These are phyloP conservation scores for Grammomys dolichurus DNA, from an alignment of 2,113 vertebrate genomes.

Conservation along the genomic window DNA sequence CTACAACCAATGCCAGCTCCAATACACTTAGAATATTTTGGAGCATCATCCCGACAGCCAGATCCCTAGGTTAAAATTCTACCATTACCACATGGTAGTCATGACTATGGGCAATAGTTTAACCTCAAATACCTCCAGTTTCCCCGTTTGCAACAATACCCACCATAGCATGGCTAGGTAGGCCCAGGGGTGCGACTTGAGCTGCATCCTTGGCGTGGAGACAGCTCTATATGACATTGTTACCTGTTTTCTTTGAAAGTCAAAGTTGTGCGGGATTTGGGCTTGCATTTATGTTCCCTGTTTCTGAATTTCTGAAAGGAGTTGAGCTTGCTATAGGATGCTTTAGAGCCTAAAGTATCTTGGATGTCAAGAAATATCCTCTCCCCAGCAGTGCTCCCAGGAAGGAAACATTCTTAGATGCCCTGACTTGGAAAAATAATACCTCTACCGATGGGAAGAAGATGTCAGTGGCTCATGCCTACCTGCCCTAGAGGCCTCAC, in stretches of 20 bases:
- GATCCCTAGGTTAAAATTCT: constrained; percentile 57
- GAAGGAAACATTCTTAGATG: neutral
- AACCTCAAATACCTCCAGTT: constrained; percentile 8
- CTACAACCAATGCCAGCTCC: neutral
- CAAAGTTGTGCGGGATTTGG: neutral
- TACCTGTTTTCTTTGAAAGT: neutral
- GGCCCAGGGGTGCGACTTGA: neutral
- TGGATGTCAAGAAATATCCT: neutral
- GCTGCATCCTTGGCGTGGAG: neutral
- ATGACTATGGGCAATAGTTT: neutral
- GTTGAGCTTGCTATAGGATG: neutral
- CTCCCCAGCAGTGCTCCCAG: neutral
- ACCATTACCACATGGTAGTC: constrained; percentile 48
- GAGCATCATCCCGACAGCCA: neutral
- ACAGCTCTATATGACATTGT: too few relatives aligned
- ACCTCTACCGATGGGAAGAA: neutral
- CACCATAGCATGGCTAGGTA: neutral
- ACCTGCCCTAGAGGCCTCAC: neutral
- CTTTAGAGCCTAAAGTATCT: neutral
- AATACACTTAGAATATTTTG: neutral
- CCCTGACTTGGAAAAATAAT: neutral
- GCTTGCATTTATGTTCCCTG: neutral
- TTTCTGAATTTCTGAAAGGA: constrained; percentile 3
- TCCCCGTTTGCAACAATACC: neutral
- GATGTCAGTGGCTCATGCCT: neutral